phyloP scores from a whole-genome alignment of 2,888 invertebrate species.

The Rhagium mordax region DNA sequence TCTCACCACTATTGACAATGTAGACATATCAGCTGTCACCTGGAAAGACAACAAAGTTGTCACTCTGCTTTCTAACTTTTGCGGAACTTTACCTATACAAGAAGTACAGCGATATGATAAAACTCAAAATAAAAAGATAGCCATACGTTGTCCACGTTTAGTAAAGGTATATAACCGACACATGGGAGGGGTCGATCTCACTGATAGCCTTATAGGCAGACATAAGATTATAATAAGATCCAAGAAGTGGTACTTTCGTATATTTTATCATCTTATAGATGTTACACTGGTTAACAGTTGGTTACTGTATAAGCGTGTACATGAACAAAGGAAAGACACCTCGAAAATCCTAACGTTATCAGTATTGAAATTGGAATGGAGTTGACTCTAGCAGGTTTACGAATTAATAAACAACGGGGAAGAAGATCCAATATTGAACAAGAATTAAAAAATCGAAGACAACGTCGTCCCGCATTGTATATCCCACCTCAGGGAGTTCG shows the following conservation, averaged over 20 bases:
- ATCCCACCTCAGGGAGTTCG: not conserved
- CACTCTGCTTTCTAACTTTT: slow-evolving; percentile 11
- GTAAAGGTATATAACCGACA: not conserved
- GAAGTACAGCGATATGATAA: slow-evolving; percentile 5
- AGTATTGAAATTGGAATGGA: no score
- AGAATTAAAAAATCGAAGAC: no score
- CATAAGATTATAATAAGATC: not conserved
- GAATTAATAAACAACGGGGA: no score
- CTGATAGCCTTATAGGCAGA: not conserved
- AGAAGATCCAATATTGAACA: no score
- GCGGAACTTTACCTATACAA: slow-evolving; percentile 11
- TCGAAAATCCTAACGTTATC: slow-evolving; percentile 6
- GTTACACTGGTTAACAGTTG: not conserved
- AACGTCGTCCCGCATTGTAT: not conserved
- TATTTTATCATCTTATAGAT: not conserved
- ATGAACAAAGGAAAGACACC: not conserved
- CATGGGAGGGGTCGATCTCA: slow-evolving; percentile 10
- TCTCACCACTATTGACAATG: slow-evolving; percentile 5
- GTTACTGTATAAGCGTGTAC: not conserved
- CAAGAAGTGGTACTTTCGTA: not conserved
- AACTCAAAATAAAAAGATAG: no score
- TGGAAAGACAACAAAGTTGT: slow-evolving; percentile 22
- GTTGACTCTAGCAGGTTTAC: no score
- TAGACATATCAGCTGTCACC: not conserved
- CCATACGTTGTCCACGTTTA: not conserved